These are phyloP conservation scores for Pyralis farinalis DNA, from an alignment of 2,888 invertebrate genomes.

Conservation along the genomic window DNA sequence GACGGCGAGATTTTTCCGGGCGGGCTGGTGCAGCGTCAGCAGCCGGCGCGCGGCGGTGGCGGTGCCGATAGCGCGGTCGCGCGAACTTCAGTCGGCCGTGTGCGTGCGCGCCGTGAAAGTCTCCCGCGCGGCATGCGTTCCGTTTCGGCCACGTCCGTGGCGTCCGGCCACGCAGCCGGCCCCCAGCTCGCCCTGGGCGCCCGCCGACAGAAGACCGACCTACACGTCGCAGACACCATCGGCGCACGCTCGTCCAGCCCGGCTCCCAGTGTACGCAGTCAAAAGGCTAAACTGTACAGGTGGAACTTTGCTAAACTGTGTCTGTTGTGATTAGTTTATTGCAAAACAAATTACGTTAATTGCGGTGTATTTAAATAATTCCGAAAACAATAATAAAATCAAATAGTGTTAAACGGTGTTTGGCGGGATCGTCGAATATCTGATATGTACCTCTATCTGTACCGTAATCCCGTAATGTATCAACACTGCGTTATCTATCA, in stretches of 20 bases:
- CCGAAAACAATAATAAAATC: too few relatives aligned
- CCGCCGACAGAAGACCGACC: conserved; percentile 80
- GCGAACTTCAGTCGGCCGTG: conserved; percentile 64
- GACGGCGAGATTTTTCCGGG: conserved; percentile 70
- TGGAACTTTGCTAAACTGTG: conserved; percentile 22
- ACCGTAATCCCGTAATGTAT: conserved; percentile 3
- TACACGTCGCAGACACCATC: conserved; percentile 67
- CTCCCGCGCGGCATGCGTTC: conserved; percentile 67
- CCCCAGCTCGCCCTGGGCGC: conserved; percentile 61
- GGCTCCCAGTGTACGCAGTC: conserved; percentile 79
- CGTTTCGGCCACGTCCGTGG: conserved; percentile 40
- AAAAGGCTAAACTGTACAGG: conserved; percentile 77
- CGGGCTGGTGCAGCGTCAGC: conserved; percentile 52
- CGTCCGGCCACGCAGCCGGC: conserved; percentile 24
- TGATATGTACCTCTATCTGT: not conserved
- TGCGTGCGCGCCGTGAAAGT: conserved; percentile 77
- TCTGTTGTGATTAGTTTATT: not conserved
- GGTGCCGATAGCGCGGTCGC: conserved; percentile 51
- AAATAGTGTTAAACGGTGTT: too few relatives aligned
- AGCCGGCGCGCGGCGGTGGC: conserved; percentile 32
- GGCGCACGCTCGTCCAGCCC: conserved; percentile 62
- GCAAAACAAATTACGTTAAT: not conserved
- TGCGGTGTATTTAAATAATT: too few relatives aligned
- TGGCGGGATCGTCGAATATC: too few relatives aligned
- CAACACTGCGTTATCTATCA: conserved; percentile 13